Percentiles rank a stretch among this genome's conserved stretches.
Conservation (phyloP, 2,888 invertebrate genomes). For the Dolomedes plantarius region DNA sequence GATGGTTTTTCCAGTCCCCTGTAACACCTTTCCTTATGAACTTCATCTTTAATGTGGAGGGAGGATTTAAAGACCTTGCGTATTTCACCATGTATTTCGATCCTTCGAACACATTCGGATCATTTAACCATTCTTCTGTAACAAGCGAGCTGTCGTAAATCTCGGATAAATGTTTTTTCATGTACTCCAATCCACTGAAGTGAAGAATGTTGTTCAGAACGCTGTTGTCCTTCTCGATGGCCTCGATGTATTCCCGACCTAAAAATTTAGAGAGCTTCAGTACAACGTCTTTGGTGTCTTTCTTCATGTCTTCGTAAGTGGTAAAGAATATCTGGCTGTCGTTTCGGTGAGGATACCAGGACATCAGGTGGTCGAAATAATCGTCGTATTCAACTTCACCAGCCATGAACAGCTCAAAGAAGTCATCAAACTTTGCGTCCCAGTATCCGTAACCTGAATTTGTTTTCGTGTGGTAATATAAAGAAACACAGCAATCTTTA, state of each 20-base stretch:
- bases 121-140: slow-evolving; percentile 73
- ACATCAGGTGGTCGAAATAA: slow-evolving; percentile 71
- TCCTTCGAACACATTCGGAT: slow-evolving; percentile 74
- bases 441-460: slow-evolving; percentile 13
- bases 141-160: not conserved
- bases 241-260: slow-evolving; percentile 12
- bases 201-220: slow-evolving; percentile 24
- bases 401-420: slow-evolving; percentile 76
- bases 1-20: slow-evolving; percentile 78
- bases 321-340: slow-evolving; percentile 76
- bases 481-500: slow-evolving; percentile 78
- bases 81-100: not conserved
- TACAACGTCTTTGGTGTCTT: slow-evolving; percentile 70
- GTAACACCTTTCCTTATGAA: slow-evolving; percentile 74
- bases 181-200: slow-evolving; percentile 43
- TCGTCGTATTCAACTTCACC: slow-evolving; percentile 75
- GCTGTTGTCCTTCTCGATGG: slow-evolving; percentile 19
- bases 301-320: slow-evolving; percentile 77
- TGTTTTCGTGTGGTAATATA: slow-evolving; percentile 74
- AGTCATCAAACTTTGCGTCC: slow-evolving; percentile 75
- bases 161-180: slow-evolving; percentile 18
- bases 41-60: not conserved
- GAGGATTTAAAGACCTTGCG: slow-evolving; percentile 7
- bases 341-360: slow-evolving; percentile 67
- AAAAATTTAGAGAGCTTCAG: slow-evolving; percentile 72